Evolutionary conservation across 1,140 invertebrate genomes (phyloP).

Genomic region (Asobara japonica): DNA sequence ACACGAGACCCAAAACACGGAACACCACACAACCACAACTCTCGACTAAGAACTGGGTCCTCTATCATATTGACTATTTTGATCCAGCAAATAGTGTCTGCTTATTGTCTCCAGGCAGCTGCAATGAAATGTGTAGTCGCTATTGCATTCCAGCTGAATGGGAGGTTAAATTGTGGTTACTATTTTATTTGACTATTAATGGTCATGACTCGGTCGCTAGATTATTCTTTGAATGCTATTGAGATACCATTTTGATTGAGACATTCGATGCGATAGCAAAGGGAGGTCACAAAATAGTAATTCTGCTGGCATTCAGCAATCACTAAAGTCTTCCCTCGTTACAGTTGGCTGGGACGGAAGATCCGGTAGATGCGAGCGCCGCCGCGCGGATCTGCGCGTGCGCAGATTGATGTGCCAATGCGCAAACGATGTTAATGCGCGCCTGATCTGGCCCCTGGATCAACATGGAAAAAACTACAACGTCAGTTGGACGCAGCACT

Average conservation of each 20-base stretch:
- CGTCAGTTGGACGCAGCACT: constrained; percentile 46
- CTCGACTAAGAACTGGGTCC: neutral
- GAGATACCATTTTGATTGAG: too few species aligned
- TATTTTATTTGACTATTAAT: too few species aligned
- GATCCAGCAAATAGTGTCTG: too few species aligned
- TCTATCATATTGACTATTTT: too few species aligned
- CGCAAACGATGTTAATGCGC: constrained; percentile 42
- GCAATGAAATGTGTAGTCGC: too few species aligned
- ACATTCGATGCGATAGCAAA: too few species aligned
- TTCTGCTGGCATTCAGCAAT: neutral
- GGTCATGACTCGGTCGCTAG: too few species aligned
- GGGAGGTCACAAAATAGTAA: too few species aligned
- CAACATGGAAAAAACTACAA: constrained; percentile 42
- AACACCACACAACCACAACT: neutral
- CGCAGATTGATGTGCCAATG: constrained; percentile 48
- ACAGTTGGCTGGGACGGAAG: constrained; percentile 44
- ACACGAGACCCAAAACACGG: neutral
- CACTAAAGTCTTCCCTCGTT: constrained; percentile 33
- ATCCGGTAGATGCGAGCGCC: constrained; percentile 46
- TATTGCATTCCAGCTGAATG: too few species aligned
- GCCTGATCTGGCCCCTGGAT: constrained; percentile 46
- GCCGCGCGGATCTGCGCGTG: constrained; percentile 44
- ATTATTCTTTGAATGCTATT: too few species aligned
- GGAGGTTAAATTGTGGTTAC: too few species aligned
- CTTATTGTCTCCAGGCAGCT: too few species aligned